These are phyloP conservation scores for Aspidiotus destructor DNA, from an alignment of 2,888 invertebrate species.

Conservation along the genomic window DNA sequence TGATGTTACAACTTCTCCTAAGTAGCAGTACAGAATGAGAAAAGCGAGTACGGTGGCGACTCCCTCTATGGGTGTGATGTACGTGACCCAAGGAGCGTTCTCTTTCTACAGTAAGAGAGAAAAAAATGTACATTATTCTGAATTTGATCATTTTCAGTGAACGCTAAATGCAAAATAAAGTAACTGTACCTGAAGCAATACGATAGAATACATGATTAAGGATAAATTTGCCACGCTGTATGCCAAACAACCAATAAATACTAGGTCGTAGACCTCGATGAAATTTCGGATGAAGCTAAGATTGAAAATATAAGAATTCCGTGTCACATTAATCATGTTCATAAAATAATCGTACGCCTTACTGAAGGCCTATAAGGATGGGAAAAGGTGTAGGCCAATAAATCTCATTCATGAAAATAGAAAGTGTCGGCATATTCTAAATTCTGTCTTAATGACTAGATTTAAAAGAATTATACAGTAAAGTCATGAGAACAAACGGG, in stretches of 20 bases:
- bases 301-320: not conserved
- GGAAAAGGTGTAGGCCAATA: too few species aligned
- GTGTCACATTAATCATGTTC: too few species aligned
- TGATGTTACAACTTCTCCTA: slow-evolving; percentile 28
- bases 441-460: too few species aligned
- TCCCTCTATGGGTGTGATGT: slow-evolving; percentile 25
- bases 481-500: too few species aligned
- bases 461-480: too few species aligned
- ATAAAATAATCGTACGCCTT: too few species aligned
- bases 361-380: too few species aligned
- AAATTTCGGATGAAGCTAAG: slow-evolving; percentile 26
- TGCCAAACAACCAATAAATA: slow-evolving; percentile 28
- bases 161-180: not conserved
- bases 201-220: slow-evolving; percentile 18
- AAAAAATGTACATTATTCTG: not conserved
- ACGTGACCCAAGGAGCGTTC: slow-evolving; percentile 11
- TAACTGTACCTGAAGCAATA: slow-evolving; percentile 20
- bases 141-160: too few species aligned
- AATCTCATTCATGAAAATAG: too few species aligned
- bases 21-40: slow-evolving; percentile 25
- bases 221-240: slow-evolving; percentile 29
- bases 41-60: slow-evolving; percentile 13
- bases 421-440: too few species aligned
- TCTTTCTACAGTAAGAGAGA: slow-evolving; percentile 19
- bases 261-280: slow-evolving; percentile 23